Evolutionary conservation across 2,888 invertebrate species (phyloP).

Genomic region (Heliconius charithonia): DNA sequence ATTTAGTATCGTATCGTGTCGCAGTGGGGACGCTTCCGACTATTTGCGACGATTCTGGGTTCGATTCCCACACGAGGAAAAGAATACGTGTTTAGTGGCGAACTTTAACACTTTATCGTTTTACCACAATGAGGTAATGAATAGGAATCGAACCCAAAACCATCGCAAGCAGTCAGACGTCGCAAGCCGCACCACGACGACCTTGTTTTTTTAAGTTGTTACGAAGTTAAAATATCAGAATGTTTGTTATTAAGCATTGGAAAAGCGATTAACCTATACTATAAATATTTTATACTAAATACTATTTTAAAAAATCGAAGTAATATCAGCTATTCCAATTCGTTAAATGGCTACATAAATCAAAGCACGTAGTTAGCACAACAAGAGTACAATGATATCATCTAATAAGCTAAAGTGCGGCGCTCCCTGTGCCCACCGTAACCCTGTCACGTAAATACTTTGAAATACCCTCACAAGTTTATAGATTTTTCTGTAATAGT

Average conservation of each 20-base stretch:
- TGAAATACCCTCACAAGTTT: constrained; percentile 15
- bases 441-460: constrained; percentile 35
- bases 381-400: constrained; percentile 46
- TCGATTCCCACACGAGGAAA: background rate
- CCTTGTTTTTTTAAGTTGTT: no score
- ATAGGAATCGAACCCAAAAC: background rate
- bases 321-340: background rate
- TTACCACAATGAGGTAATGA: no score
- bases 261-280: no score
- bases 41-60: no score
- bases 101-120: background rate
- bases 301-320: no score
- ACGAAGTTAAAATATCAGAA: no score
- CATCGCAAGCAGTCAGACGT: background rate
- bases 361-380: constrained; percentile 16
- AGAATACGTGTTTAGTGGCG: background rate
- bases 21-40: background rate
- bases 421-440: constrained; percentile 39
- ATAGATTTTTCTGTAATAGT: background rate
- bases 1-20: background rate
- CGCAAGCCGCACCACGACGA: no score
- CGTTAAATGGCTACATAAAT: constrained; percentile 10
- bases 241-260: no score
- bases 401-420: constrained; percentile 49
- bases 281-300: no score